Base-by-base conservation (phyloP, 2,797 vertebrate genomes). In the Dryobates pubescens region DNA sequence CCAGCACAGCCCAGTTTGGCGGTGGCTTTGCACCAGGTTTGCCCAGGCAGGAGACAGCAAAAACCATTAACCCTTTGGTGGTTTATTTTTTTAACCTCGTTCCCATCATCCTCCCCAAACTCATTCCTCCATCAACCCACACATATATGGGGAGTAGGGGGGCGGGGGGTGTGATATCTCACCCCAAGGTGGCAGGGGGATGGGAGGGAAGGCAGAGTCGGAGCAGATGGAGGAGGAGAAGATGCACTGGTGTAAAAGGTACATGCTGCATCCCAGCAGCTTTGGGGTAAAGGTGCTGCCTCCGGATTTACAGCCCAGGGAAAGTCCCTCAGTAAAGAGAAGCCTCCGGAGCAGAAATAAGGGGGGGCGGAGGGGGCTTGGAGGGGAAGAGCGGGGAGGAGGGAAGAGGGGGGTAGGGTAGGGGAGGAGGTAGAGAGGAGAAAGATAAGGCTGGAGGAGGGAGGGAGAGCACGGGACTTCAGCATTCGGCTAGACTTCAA, bases 401-500 rank as follows among this genome's bases (percentile, higher is more conserved):
- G 20, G 14, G 12, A 38, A 38, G 38, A 38, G 38, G 38, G 38
- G 38, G 38, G 11, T 38, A 38, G 5, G 13, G 20, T 27, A 30
- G 64, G 53, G 69, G 76, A 87, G 18, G 34, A 47, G 14, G 7
- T 16, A 32, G 58, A 53, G 45, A 29, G 29, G 6, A 67, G 26
- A 80, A 6, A 9, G 27, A 73, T 59, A 6, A 83, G 6, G 38
- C 19, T 79, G 43, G 23, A 51, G 29, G 68, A 56, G 3, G 10
- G 12, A 17, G 10, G 17, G 19, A 30, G 74, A 43, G 34, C 15
- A 10, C n/a, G 41, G 61, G 65, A 63, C n/a, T 61, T 92, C 73
- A 90, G 61, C 58, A 86, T 74, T 77, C 75, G 88, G 81, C 32
- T 71, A 70, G 92, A 91, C 89, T 88, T 91, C 61, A 63, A 72